Percentiles rank a stretch among this genome's conserved stretches.
These are phyloP conservation scores for Tricholauxania praeusta DNA, from an alignment of 2,888 invertebrate genomes.

Conservation along the genomic window DNA sequence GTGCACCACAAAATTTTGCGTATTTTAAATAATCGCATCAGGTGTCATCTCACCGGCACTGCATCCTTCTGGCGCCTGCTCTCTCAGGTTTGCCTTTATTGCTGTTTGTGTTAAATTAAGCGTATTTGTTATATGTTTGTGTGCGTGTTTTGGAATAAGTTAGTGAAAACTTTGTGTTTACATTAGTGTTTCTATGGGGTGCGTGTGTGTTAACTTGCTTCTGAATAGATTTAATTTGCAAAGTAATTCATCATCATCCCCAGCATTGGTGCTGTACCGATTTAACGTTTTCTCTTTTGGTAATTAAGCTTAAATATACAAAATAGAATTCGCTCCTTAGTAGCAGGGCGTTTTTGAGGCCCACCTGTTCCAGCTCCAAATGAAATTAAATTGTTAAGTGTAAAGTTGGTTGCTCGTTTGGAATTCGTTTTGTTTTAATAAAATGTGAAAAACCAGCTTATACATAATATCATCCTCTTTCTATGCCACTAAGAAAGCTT, in stretches of 20 bases:
- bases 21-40: conserved; percentile 30
- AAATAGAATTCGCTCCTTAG: too few relatives aligned
- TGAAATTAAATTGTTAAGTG: too few relatives aligned
- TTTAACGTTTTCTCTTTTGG: conserved; percentile 17
- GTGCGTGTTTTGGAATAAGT: background rate
- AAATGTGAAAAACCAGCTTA: too few relatives aligned
- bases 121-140: background rate
- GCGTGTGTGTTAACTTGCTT: conserved; percentile 1
- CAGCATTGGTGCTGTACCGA: background rate
- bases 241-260: conserved; percentile 31
- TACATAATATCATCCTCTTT: too few relatives aligned
- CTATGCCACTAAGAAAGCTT: too few relatives aligned
- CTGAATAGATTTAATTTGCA: conserved; percentile 24
- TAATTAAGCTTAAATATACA: background rate
- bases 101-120: too few relatives aligned
- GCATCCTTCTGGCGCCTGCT: too few relatives aligned
- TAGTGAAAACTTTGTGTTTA: background rate
- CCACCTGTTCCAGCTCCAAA: too few relatives aligned
- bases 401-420: too few relatives aligned
- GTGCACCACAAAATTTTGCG: conserved; percentile 1
- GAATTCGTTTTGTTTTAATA: too few relatives aligned
- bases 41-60: background rate
- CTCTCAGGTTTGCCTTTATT: too few relatives aligned
- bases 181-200: background rate
- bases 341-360: too few relatives aligned